phyloP scores from a whole-genome alignment of 2,888 invertebrate genomes.

The Hypolimnas misippus region DNA sequence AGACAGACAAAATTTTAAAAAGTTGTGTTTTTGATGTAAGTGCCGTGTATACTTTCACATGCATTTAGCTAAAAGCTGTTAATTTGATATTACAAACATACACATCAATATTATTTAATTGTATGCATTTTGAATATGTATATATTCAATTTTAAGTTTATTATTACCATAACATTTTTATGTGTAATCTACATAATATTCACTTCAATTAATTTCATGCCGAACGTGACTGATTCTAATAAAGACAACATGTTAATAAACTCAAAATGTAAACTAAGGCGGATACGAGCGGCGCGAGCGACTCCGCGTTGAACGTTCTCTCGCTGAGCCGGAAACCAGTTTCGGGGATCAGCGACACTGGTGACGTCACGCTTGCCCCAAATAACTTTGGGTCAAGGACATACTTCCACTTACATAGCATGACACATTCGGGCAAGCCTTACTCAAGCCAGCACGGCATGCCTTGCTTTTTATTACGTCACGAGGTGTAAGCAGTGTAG shows the following conservation, averaged over 20 bases:
- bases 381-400: constrained; percentile 46
- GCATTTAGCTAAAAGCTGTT: too few species aligned
- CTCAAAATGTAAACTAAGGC: background rate
- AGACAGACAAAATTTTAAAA: too few species aligned
- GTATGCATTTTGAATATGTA: too few species aligned
- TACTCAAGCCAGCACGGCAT: background rate
- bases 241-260: background rate
- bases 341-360: constrained; percentile 41
- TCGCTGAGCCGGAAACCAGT: constrained; percentile 37
- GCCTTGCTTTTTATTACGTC: background rate
- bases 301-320: constrained; percentile 4
- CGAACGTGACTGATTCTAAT: background rate
- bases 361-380: constrained; percentile 43
- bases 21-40: too few species aligned
- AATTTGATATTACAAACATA: too few species aligned
- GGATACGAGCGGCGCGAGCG: constrained; percentile 15
- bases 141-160: too few species aligned
- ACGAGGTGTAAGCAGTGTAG: background rate
- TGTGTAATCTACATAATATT: too few species aligned
- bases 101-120: too few species aligned
- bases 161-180: too few species aligned
- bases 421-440: constrained; percentile 22
- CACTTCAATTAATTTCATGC: too few species aligned
- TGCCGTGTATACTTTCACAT: too few species aligned
- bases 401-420: constrained; percentile 29